These are phyloP conservation scores for Cyphomyrmex costatus DNA, from an alignment of 1,140 invertebrate species.

Conservation along the genomic window DNA sequence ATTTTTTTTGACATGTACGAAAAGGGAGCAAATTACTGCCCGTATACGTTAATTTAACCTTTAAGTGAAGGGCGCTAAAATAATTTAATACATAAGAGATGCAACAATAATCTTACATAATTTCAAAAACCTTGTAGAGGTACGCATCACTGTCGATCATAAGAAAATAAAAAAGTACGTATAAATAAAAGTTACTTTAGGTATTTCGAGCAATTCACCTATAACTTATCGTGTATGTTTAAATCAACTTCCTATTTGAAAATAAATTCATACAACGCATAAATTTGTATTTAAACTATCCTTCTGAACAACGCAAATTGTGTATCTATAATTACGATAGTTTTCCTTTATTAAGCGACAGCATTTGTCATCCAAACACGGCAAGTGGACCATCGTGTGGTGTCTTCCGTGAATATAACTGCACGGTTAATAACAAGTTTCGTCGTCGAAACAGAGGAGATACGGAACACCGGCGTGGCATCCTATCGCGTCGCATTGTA, in stretches of 20 bases:
- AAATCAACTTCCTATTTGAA: no score
- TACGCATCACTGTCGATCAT: no score
- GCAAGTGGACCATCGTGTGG: constrained; percentile 1
- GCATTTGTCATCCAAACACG: constrained; percentile 22
- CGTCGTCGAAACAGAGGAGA: constrained; percentile 22
- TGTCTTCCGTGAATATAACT: constrained; percentile 15
- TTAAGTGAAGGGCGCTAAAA: no score
- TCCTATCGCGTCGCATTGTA: constrained; percentile 30
- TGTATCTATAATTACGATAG: constrained; percentile 21
- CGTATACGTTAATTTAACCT: neutral
- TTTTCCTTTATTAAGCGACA: constrained; percentile 25
- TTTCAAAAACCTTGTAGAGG: no score
- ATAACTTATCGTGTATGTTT: no score
- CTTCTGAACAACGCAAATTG: neutral
- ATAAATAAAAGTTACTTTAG: no score
- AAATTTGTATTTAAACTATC: no score
- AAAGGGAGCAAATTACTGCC: neutral
- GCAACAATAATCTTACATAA: no score
- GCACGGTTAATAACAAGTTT: constrained; percentile 48
- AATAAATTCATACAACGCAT: no score
- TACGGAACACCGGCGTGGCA: constrained; percentile 4
- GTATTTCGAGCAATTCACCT: no score
- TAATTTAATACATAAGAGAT: no score
- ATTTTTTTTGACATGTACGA: neutral
- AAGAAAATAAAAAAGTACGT: no score